Percentiles rank a stretch among this genome's conserved stretches.
phyloP scores from a whole-genome alignment of 2,888 invertebrate genomes.

The Chydorus sphaericus region DNA sequence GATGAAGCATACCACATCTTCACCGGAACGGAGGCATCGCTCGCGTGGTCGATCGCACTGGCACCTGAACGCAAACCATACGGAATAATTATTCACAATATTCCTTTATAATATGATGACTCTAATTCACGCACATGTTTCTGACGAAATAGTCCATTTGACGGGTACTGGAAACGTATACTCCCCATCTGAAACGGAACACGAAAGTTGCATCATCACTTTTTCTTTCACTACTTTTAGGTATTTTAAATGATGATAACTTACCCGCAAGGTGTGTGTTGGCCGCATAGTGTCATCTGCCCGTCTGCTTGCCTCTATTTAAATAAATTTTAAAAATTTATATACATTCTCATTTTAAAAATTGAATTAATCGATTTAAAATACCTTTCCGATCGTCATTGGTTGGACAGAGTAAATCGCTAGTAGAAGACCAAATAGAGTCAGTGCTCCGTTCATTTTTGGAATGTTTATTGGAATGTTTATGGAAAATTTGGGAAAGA shows the following conservation, averaged over 20 bases:
- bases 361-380: not conserved
- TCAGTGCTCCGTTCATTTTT: not conserved
- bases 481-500: too few relatives aligned
- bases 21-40: not conserved
- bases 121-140: not conserved
- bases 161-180: not conserved
- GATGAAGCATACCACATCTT: too few relatives aligned
- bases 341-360: too few relatives aligned
- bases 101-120: too few relatives aligned
- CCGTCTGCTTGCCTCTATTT: not conserved
- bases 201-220: not conserved
- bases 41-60: not conserved
- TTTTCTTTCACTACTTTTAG: not conserved
- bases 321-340: too few relatives aligned
- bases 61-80: too few relatives aligned
- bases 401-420: not conserved
- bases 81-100: too few relatives aligned
- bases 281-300: not conserved
- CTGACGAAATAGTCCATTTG: constrained; percentile 1
- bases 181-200: not conserved
- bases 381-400: not conserved
- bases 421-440: not conserved
- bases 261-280: not conserved
- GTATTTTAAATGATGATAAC: not conserved
- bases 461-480: too few relatives aligned